Base-by-base conservation (phyloP, 2,113 vertebrate species). In the Rhinopomastus cyanomelas region DNA sequence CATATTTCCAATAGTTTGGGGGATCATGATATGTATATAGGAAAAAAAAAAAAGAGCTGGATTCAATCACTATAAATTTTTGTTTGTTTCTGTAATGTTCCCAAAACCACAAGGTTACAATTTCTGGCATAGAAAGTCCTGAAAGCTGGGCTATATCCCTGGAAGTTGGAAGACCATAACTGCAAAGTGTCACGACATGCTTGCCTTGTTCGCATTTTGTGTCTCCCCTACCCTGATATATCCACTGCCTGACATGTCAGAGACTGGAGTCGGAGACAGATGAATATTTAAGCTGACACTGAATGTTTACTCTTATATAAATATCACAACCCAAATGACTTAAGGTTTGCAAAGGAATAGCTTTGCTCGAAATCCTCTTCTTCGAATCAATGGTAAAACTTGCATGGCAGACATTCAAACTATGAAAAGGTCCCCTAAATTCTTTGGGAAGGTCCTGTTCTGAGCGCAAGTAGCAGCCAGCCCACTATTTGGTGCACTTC, bases 1-100 rank as follows among this genome's bases (percentile, higher is more conserved):
- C 59, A 73, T 92, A 61, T 72, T 92, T 92, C 79, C 51, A 79
- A 61, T 82, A 79, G 49, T 85, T 94, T 37, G 8, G 48, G 46
- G 36, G 51, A 65, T 67, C 49, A 18, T 57, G 46, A 87, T 73
- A 90, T 48, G 7, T 23, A 78, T 74, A 64, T 9, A 6, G 15
- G 7, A 21, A 29, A 26, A 37, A 55, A 44, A 48, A 29, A 27
- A 39, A 55, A 44, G 57, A 30, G 7, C 26, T 69, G 30, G 9
- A 76, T 72, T 76, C 30, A 77, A 74, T 94, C 34, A 83, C 76
- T 80, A 46, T 20, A 74, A 61, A 89, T 52, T 83, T 76, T 83
- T 34, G 48, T 26, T 59, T 69, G 11, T 87, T 91, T 66, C 83
- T 93, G 14, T 83, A 78, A 88, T 26, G 34, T 64, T 95, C 20